Evolutionary conservation across 2,113 vertebrate genomes (phyloP).

Genomic region (Phyllostomus hastatus): DNA sequence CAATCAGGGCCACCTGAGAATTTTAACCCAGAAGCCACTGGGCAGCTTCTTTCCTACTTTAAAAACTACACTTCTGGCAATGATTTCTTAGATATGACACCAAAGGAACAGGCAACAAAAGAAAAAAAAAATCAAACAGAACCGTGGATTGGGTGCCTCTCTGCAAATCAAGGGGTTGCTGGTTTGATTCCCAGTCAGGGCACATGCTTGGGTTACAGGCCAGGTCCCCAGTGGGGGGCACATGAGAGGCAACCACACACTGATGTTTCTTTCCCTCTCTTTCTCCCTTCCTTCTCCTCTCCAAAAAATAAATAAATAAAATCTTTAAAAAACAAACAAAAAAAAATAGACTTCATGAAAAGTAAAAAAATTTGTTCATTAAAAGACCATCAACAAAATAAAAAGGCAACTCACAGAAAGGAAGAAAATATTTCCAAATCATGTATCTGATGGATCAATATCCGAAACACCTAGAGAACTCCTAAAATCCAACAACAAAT

Average conservation of each 20-base stretch:
- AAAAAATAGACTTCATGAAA: background rate
- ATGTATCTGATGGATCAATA: background rate
- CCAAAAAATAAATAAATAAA: no score
- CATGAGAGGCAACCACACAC: no score
- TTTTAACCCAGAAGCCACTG: background rate
- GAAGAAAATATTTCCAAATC: background rate
- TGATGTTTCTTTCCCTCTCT: no score
- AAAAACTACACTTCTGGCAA: background rate
- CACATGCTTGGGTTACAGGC: no score
- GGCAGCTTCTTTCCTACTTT: background rate
- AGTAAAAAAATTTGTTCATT: background rate
- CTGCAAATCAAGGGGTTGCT: no score
- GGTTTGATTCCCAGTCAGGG: no score
- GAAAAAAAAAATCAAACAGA: background rate
- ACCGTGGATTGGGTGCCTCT: no score
- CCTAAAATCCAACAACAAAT: background rate
- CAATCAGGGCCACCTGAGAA: background rate
- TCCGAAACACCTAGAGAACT: background rate
- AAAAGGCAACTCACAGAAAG: background rate
- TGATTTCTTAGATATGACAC: background rate
- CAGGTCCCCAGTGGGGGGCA: no score
- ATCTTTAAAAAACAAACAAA: background rate
- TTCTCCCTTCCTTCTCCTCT: no score
- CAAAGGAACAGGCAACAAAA: background rate
- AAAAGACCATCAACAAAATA: background rate